A percentile compares a stretch with the other conserved stretches of the same genome.
Evolutionary conservation across 2,888 invertebrate species (phyloP).

Genomic region (Aspidiotus destructor): DNA sequence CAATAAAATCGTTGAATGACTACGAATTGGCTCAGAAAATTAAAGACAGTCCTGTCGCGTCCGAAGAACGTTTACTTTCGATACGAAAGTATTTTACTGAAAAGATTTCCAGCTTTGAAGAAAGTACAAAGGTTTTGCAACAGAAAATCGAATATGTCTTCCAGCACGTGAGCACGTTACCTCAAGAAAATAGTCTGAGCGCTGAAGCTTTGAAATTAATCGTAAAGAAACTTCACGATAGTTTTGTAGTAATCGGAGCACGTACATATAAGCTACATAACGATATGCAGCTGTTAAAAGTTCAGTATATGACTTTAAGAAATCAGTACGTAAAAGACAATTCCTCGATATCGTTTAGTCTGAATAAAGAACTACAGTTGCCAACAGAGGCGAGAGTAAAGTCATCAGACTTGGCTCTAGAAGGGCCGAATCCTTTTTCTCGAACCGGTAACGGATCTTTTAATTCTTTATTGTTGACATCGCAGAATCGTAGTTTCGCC

Average conservation of each 20-base stretch:
- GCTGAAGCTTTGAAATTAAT: constrained; percentile 25
- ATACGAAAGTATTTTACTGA: constrained; percentile 24
- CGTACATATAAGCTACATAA: constrained; percentile 27
- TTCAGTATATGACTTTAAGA: constrained; percentile 25
- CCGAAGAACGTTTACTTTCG: constrained; percentile 23
- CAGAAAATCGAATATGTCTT: constrained; percentile 27
- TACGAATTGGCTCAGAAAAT: constrained; percentile 70
- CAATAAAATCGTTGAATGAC: constrained; percentile 50
- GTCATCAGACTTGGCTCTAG: constrained; percentile 1
- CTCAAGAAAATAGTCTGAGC: constrained; percentile 23
- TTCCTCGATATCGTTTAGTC: constrained; percentile 26
- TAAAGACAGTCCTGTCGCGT: constrained; percentile 59
- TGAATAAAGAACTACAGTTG: constrained; percentile 18
- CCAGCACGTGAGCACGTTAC: constrained; percentile 27
- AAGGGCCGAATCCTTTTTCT: constrained; percentile 25
- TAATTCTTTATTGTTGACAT: constrained; percentile 24
- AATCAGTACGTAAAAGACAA: constrained; percentile 28
- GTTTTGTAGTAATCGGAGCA: constrained; percentile 26
- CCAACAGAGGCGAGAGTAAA: constrained; percentile 6
- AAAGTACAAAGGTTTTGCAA: constrained; percentile 20
- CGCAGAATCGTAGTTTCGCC: constrained; percentile 18
- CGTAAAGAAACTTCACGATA: constrained; percentile 27
- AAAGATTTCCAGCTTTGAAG: constrained; percentile 26
- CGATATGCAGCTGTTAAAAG: constrained; percentile 29
- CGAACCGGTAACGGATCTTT: constrained; percentile 17